Evolutionary conservation across 2,888 invertebrate genomes (phyloP).

Genomic region (Conistra vaccinii): DNA sequence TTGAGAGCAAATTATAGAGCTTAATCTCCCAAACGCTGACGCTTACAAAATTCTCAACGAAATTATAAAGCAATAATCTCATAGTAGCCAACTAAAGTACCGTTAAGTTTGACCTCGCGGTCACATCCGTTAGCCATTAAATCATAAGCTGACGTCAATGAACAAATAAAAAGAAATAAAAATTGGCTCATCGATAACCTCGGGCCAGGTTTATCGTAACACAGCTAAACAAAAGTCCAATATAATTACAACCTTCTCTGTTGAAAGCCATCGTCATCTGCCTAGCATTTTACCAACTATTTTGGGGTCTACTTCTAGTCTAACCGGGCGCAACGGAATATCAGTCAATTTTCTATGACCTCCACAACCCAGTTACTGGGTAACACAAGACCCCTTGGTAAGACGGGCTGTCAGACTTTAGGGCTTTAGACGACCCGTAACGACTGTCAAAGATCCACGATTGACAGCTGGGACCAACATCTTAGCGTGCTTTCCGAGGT

Average conservation of each 20-base stretch:
- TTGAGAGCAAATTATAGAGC: slow-evolving; percentile 21
- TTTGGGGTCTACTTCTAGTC: background rate
- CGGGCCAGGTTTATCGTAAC: slow-evolving; percentile 27
- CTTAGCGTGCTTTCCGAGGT: too few relatives aligned
- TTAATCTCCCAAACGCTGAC: slow-evolving; percentile 15
- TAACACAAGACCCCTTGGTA: background rate
- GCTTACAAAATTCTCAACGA: slow-evolving; percentile 5
- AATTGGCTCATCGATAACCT: slow-evolving; percentile 54
- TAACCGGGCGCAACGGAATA: background rate
- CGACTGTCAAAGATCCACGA: background rate
- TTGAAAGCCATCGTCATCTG: slow-evolving; percentile 1
- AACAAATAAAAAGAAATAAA: slow-evolving; percentile 39
- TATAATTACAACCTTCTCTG: slow-evolving; percentile 30
- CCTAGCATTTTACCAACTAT: background rate
- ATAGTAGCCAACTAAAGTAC: slow-evolving; percentile 22
- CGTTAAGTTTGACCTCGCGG: slow-evolving; percentile 43
- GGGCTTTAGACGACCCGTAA: background rate
- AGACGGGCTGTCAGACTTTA: background rate
- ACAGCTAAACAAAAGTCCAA: slow-evolving; percentile 38
- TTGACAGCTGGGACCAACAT: background rate
- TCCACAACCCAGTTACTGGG: background rate
- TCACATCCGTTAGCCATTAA: slow-evolving; percentile 39
- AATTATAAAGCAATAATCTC: slow-evolving; percentile 32
- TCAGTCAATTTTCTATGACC: background rate
- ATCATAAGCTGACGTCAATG: slow-evolving; percentile 57